Evolutionary conservation across 1,140 invertebrate genomes (phyloP), one percentile per base, ranked within the genome.

Genomic region (Diuraphis noxia): DNA sequence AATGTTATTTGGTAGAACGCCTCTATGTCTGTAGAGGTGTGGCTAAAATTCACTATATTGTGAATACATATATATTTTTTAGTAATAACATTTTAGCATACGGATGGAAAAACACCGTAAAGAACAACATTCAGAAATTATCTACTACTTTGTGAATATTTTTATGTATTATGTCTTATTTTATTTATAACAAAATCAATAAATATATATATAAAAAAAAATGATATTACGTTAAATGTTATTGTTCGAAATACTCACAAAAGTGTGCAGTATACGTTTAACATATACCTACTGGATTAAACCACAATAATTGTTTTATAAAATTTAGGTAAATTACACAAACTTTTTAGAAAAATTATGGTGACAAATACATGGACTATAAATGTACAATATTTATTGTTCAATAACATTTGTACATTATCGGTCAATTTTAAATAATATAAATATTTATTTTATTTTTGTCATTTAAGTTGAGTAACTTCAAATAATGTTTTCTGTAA

Each of bases 61-160:
- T 5, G 41, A 91, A 81, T 91, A 46, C 43, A 77, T 91, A 82
- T 82, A 40, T 91, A 46, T 89, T 90, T 90, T 81, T 77, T 90
- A 79, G 63, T 90, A 81, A 82, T 82, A 49, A 91, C 52, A 81
- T 81, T 91, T 79, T 91, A 91, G 89, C 89, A 77, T 91, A 91
- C 77, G 46, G 46, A 46, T 13, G 17, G 41, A 41, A 82, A 91
- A 81, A 82, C 36, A 82, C 89, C 43, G 43, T 91, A 91, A 91
- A 91, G 89, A 91, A 91, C 89, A 91, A 91, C 77, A 81, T 81
- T 91, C 77, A 91, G 89, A 81, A 91, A 91, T 91, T 81, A 91
- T 52, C 41, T 91, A 90, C 88, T 90, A 91, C 89, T 91, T 91
- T 91, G 89, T 91, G 89, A 91, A 91, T 90, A 91, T 82, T 81